These are phyloP conservation scores for Tanytarsus gracilentus DNA, from an alignment of 2,888 invertebrate genomes.

Conservation along the genomic window DNA sequence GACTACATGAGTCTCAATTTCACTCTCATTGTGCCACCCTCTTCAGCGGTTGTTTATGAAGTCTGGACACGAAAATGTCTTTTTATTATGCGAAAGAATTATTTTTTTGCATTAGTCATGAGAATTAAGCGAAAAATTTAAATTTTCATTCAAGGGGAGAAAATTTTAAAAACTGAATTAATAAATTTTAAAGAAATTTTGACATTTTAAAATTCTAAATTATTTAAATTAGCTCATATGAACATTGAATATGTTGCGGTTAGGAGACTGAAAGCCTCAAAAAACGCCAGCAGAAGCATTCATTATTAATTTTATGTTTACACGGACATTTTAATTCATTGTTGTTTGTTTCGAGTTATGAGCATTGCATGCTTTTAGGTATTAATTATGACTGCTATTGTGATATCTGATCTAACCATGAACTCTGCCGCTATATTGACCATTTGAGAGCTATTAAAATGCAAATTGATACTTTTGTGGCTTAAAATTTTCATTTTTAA, in stretches of 20 bases:
- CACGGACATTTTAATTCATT: conserved; percentile 12
- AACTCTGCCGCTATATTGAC: neutral
- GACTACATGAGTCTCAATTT: conserved; percentile 13
- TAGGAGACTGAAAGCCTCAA: too few relatives aligned
- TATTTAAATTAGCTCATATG: too few relatives aligned
- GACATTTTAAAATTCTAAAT: too few relatives aligned
- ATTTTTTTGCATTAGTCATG: neutral
- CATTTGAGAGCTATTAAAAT: neutral
- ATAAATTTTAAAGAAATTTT: too few relatives aligned
- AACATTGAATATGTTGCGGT: too few relatives aligned
- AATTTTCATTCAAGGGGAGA: too few relatives aligned
- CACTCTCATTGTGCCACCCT: conserved; percentile 1
- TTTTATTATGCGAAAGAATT: neutral
- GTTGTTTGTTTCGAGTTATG: conserved; percentile 7
- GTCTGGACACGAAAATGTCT: conserved; percentile 11
- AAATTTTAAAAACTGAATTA: too few relatives aligned
- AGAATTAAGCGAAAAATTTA: too few relatives aligned
- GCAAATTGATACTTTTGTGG: conserved; percentile 6
- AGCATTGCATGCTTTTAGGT: neutral
- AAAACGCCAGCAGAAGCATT: too few relatives aligned
- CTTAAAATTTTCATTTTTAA: neutral
- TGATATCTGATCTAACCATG: conserved; percentile 9
- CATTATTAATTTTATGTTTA: conserved; percentile 12
- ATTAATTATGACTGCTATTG: conserved; percentile 1
- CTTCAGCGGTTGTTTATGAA: neutral